phyloP scores from a whole-genome alignment of 2,797 vertebrate genomes.

The Myiothlypis chrysogaster region DNA sequence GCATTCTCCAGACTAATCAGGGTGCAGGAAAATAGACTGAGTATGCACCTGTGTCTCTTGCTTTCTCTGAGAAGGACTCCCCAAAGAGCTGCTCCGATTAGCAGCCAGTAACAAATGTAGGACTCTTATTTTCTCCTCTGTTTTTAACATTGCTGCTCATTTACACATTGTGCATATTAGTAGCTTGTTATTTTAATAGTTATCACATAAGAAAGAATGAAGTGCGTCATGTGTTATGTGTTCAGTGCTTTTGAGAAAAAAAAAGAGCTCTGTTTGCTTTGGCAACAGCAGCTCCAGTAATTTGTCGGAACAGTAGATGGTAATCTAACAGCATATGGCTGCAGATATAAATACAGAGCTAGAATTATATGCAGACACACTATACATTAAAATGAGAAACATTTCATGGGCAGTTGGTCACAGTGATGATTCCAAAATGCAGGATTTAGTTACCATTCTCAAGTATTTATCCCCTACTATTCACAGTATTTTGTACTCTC shows the following conservation, averaged over 20 bases:
- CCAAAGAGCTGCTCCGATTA: neutral
- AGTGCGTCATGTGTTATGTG: conserved; percentile 28
- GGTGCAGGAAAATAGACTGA: neutral
- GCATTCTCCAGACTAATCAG: neutral
- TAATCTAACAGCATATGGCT: conserved; percentile 63
- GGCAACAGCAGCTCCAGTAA: conserved; percentile 68
- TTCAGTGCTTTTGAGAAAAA: neutral
- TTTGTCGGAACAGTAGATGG: conserved; percentile 66
- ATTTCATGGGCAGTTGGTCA: conserved; percentile 59
- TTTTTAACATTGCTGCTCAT: conserved; percentile 37
- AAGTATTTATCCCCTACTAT: conserved; percentile 11
- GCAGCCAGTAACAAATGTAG: neutral
- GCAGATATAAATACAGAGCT: conserved; percentile 64
- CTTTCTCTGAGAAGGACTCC: neutral
- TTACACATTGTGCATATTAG: neutral
- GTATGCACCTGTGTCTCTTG: neutral
- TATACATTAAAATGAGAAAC: conserved; percentile 65
- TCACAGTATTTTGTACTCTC: neutral
- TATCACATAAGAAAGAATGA: conserved; percentile 56
- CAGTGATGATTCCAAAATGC: conserved; percentile 42
- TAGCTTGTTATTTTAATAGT: conserved; percentile 54
- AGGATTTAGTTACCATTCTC: conserved; percentile 49
- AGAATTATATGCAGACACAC: conserved; percentile 56
- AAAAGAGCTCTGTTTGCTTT: conserved; percentile 62
- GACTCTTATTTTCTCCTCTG: neutral